Evolutionary conservation across 2,113 vertebrate species (phyloP), one percentile per base, ranked within the genome.

Genomic region (Gymnorhina tibicen): DNA sequence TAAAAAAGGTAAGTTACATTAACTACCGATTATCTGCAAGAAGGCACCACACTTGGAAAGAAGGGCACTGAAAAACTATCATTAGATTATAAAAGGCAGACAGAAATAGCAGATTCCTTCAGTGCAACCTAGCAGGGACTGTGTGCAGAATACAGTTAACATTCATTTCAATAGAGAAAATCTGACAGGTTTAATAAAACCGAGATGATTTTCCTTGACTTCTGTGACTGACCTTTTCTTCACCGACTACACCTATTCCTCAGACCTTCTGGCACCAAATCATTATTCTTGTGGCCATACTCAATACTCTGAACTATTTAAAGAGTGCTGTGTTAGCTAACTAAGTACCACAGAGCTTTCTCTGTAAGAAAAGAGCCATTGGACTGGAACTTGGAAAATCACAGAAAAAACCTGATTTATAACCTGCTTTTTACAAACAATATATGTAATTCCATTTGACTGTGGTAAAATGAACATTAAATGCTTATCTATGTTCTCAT

Each of bases 151-250:
- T 80, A 75, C 13, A 11, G 72, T 92, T 91, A 94, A 85, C 87
- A 85, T 95, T 95, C 89, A 90, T 95, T 96, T 78, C 90, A 81
- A 80, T 23, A 85, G 58, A 93, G 93, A 72, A 93, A 95, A 94
- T 87, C 85, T 93, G 92, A 97, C 92, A 92, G 89, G 64, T 89
- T 83, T 95, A 89, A 94, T 95, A 95, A 97, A 96, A 91, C 56
- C 19, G 10, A 91, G 92, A 92, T 26, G 44, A 95, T 97, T 95
- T 97, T 93, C 93, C 90, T 81, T 94, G 94, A 94, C 92, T 97
- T 91, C 59, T 33, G 33, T 84, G 83, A 89, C 95, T 96, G 87
- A 89, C 92, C 79, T 96, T 96, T 89, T 90, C 60, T 95, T 87
- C 72, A 86, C 82, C 4, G 30, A 89, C 89, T 87, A 72, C 39